Conservation (phyloP, 2,113 vertebrate species). For the Anthoscopus minutus region DNA sequence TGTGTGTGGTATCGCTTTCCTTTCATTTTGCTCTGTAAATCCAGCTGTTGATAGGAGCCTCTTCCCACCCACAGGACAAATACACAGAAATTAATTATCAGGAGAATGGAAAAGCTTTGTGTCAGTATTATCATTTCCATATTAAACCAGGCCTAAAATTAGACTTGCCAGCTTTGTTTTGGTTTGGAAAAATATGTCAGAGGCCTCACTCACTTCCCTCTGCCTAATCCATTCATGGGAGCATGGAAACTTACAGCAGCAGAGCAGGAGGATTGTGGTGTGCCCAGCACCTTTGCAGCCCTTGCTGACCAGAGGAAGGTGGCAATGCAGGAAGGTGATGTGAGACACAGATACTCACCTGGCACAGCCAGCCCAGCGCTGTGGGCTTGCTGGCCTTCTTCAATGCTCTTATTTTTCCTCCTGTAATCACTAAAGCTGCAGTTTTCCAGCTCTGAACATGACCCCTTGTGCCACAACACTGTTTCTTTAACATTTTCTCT, state of each 20-base stretch:
- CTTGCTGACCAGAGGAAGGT: neutral
- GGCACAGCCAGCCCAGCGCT: neutral
- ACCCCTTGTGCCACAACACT: rapidly evolving
- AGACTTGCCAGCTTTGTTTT: conserved; percentile 31
- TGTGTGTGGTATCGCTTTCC: rapidly evolving
- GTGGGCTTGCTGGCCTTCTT: neutral
- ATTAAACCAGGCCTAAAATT: conserved; percentile 42
- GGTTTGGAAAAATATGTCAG: conserved; percentile 12
- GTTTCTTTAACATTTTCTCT: neutral
- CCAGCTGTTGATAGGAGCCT: neutral
- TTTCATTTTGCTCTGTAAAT: neutral
- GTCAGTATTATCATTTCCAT: neutral
- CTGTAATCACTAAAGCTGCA: neutral
- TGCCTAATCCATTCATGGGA: neutral
- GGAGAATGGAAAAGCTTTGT: neutral
- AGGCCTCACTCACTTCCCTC: neutral
- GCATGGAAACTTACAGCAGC: neutral
- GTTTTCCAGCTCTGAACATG: neutral
- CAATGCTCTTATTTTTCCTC: neutral
- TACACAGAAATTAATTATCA: neutral
- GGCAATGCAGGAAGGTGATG: rapidly evolving
- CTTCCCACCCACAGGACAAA: neutral
- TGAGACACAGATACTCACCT: neutral
- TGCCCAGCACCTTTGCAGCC: neutral
- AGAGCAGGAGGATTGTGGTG: neutral